Evolutionary conservation across 1,140 invertebrate genomes (phyloP), one percentile per base, ranked within the genome.

Genomic region (Agraylea sexmaculata): DNA sequence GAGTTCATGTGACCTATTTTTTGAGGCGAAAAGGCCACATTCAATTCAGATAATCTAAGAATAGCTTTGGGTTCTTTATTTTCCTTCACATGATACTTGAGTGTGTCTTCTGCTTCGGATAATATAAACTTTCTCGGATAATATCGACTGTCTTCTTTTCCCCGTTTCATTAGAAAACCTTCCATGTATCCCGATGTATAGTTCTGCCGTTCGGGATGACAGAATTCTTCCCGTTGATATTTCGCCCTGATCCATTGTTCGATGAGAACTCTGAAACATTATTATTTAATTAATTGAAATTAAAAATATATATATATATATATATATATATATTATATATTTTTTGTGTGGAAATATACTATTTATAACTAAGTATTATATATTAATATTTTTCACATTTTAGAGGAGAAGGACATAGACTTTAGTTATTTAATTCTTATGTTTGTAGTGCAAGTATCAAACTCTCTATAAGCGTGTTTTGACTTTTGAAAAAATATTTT

Each of bases 181-280:
- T 87, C 83, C 75, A 88, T 86, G 21, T 74, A 68, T 11, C 82
- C 80, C 19, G 71, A 78, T 7, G 80, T 74, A 55, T 91, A 92
- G 42, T 70, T 74, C 52, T 80, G 77, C 31, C 80, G 70, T 53
- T 83, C 78, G 2, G 77, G 74, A 54, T 84, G 74, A 41, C 75
- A 79, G 60, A 94, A 92, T 57, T 92, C 89, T 66, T 87, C 77
- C 28, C 87, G 69, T 59, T 87, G 74, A 59, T 93, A 93, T 61
- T 92, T 93, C 4, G 87, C 86, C 51, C 78, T 70, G 42, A 93
- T 90, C 84, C 86, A 93, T 57, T 93, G 87, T 56, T 89, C 85
- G 39, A 86, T 74, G 35, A 92, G 64, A 37, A 90, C 78, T 59
- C 88, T 93, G 61, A 29, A 42, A 20, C 33, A 15, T 35, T 31